These are phyloP conservation scores for Platorchestia sp. DNA, from an alignment of 1,140 invertebrate species.

Conservation along the genomic window DNA sequence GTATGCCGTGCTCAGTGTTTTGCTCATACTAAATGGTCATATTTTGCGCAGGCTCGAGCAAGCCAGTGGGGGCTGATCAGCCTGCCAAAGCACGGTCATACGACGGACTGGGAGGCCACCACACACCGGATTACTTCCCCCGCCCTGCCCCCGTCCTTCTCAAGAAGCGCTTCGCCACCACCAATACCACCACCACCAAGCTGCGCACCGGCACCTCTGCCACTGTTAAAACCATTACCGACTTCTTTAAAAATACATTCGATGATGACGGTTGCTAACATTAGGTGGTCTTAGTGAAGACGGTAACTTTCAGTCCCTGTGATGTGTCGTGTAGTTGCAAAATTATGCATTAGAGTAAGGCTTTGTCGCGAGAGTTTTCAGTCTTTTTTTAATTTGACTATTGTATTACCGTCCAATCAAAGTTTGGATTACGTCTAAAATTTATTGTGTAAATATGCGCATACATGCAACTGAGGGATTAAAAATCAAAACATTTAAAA, in stretches of 20 bases:
- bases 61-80: neutral
- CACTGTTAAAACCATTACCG: conserved; percentile 5
- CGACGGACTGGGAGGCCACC: conserved; percentile 35
- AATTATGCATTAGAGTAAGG: neutral
- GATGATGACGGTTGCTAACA: neutral
- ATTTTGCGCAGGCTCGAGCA: neutral
- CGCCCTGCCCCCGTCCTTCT: neutral
- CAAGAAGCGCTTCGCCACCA: neutral
- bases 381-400: neutral
- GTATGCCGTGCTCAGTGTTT: neutral
- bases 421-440: neutral
- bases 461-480: neutral
- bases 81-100: neutral
- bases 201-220: neutral
- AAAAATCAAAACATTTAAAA: neutral
- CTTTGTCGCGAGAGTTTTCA: neutral
- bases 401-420: neutral
- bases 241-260: conserved; percentile 28
- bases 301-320: neutral
- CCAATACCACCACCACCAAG: conserved; percentile 9
- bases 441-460: neutral
- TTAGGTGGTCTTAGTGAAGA: neutral
- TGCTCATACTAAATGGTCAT: neutral
- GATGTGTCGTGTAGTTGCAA: neutral
- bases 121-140: conserved; percentile 69